phyloP scores from a whole-genome alignment of 1,140 invertebrate genomes.

The Brachionus asplanchnoidis region DNA sequence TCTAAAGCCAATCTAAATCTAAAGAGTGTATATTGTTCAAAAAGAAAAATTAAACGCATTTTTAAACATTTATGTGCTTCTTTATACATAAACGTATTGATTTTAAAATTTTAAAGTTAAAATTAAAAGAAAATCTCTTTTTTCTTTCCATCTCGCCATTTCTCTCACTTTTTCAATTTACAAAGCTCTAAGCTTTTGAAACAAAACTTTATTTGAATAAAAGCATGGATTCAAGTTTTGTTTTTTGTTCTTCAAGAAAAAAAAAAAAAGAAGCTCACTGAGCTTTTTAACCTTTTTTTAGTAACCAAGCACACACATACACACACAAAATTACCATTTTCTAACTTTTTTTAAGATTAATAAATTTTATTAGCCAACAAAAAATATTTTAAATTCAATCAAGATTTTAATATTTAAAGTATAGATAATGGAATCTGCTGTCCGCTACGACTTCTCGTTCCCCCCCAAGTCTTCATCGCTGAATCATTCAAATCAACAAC shows the following conservation, averaged over 20 bases:
- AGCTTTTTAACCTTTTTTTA: neutral
- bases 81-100: neutral
- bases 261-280: neutral
- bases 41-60: neutral
- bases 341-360: neutral
- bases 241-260: neutral
- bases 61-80: neutral
- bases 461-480: conserved; percentile 28
- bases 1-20: too few species aligned
- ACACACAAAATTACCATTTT: neutral
- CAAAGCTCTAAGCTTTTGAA: neutral
- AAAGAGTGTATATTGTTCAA: neutral
- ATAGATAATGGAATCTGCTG: conserved; percentile 35
- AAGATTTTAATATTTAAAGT: neutral
- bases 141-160: neutral
- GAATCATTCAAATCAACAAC: neutral
- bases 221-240: neutral
- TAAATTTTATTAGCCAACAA: neutral
- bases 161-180: neutral
- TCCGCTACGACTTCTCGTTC: conserved; percentile 41
- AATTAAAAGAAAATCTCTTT: neutral
- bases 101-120: neutral
- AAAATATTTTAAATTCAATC: neutral
- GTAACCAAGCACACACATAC: neutral
- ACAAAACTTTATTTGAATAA: neutral